Evolutionary conservation across 2,113 vertebrate genomes (phyloP).

Genomic region (Mustela lutreola): DNA sequence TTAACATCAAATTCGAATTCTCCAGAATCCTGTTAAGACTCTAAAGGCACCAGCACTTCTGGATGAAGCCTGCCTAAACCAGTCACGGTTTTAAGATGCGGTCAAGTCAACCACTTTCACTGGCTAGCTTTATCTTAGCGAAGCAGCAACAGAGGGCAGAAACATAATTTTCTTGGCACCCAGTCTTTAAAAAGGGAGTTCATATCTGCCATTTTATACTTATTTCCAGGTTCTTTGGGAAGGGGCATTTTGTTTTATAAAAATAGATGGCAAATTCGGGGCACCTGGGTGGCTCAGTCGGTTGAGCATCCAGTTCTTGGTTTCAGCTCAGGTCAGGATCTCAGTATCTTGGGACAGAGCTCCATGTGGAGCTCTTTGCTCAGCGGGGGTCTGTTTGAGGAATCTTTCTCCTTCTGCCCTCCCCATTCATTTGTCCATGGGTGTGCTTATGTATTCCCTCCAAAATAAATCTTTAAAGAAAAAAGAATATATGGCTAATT

Average conservation of each 20-base stretch:
- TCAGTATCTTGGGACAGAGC: background rate
- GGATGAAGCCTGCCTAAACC: background rate
- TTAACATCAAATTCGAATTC: slow-evolving; percentile 48
- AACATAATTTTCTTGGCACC: background rate
- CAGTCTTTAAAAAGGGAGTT: background rate
- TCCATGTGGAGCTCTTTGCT: background rate
- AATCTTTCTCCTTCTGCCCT: too few species aligned
- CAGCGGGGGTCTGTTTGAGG: too few species aligned
- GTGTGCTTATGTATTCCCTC: too few species aligned
- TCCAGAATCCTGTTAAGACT: background rate
- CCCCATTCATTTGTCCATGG: too few species aligned
- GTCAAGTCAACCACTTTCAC: background rate
- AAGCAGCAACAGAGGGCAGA: background rate
- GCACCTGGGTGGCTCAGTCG: background rate
- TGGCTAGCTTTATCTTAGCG: background rate
- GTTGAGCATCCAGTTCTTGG: background rate
- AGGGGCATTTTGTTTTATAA: background rate
- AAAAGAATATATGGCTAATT: background rate
- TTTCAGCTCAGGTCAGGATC: background rate
- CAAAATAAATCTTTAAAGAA: too few species aligned
- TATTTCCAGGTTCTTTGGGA: background rate
- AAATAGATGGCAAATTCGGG: background rate
- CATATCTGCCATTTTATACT: background rate
- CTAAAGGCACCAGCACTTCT: background rate
- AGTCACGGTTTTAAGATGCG: slow-evolving; percentile 28